phyloP scores from a whole-genome alignment of 2,113 vertebrate genomes.

The Etia nguti region DNA sequence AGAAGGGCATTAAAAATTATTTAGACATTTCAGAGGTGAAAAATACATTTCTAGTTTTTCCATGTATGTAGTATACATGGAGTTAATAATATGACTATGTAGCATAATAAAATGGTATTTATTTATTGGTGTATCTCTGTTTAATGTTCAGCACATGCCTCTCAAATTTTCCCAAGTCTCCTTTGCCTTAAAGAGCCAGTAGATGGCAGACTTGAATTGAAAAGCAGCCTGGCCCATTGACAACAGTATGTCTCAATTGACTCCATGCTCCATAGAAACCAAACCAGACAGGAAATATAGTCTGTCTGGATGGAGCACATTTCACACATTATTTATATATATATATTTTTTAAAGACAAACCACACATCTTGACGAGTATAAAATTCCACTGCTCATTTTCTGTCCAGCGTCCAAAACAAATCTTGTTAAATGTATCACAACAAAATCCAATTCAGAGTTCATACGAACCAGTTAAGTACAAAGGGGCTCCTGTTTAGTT shows the following conservation, averaged over 20 bases:
- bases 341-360: background rate
- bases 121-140: background rate
- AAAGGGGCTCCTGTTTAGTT: conserved; percentile 44
- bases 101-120: background rate
- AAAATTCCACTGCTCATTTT: conserved; percentile 5
- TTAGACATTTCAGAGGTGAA: background rate
- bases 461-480: background rate
- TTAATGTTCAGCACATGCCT: background rate
- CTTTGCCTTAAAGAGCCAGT: conserved; percentile 41
- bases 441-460: background rate
- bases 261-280: conserved; percentile 12
- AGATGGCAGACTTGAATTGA: conserved; percentile 75
- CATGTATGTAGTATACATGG: background rate
- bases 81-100: background rate
- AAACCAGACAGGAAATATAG: conserved; percentile 28
- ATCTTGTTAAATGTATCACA: conserved; percentile 11
- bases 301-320: background rate
- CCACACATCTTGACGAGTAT: background rate
- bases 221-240: conserved; percentile 14
- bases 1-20: background rate
- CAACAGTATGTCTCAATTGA: background rate
- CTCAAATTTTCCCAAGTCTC: background rate
- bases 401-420: background rate
- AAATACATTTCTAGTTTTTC: background rate
- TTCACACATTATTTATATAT: background rate